Base-by-base conservation (phyloP, 2,797 vertebrate species). In the Trematomus bernacchii region DNA sequence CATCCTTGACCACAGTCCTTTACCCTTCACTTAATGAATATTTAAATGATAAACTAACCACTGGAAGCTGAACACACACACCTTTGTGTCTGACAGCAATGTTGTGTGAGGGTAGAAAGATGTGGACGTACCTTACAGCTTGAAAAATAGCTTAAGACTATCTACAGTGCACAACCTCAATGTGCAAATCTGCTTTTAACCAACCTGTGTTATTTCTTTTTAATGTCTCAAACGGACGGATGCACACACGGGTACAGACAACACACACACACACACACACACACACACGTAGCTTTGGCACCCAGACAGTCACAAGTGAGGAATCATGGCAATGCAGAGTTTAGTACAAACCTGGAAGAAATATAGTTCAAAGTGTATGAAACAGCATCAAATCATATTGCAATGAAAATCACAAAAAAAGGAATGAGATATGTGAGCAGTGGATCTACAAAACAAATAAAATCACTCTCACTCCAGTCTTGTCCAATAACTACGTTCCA, bases 401-500 rank as follows among this genome's bases (percentile, higher is more conserved):
- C 21, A 64, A 66, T 68, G 42, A 51, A 40, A 72, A 85, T 47
- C 42, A 78, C 52, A 58, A 55, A 13, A 21, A 27, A 59, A 73
- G 77, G 76, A 85, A 86, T 72, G 79, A 77, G 52, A 60, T 15
- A 58, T 40, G 62, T 64, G 68, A 78, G 57, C 33, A 53, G 55
- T 18, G 37, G 73, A 65, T 83, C 69, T 40, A 80, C 51, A 58
- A 7, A 63, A 71, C 66, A 23, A 33, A 77, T 23, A 53, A 65
- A 79, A 66, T 53, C 73, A 64, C 51, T 71, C 23, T 70, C 67
- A 51, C 71, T 85, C 88, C 86, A 89, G 83, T 88, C 76, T 51
- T 58, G 72, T 85, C 82, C 85, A 72, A 78, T 43, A 85, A 86
- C 76, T 83, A 79, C 73, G 66, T 80, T 94, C 86, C 90, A 91